Base-by-base conservation (phyloP, 2,113 vertebrate species). In the Glaucomys volans region DNA sequence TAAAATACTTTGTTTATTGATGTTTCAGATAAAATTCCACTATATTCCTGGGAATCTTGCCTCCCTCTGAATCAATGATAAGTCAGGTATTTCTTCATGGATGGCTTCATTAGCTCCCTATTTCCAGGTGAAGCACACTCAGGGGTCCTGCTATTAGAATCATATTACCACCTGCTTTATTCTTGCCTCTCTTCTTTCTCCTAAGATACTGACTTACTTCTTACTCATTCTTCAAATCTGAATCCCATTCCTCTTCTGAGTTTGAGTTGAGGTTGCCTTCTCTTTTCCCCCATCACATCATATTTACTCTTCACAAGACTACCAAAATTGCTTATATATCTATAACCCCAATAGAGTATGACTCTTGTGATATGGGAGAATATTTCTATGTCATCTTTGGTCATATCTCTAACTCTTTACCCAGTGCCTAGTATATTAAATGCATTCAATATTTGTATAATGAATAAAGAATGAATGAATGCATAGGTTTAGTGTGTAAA, bases 1-100 rank as follows among this genome's bases (percentile, higher is more conserved):
- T 59, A 50, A 22, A 54, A 90, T n/a, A 87, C 8, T 47, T 81
- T 11, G 9, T 69, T 28, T 92, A 14, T 67, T 80, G 17, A 62
- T 37, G 17, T 86, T 74, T 89, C 50, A 77, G 74, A 71, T 81
- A 81, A 81, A 92, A 89, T 72, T 57, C 35, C 88, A 35, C 67
- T 82, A 0, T 30, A 17, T 54, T 86, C 76, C 22, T 62, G 32
- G 64, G 44, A 44, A 59, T 77, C 44, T 66, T 81, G 17, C 37
- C 72, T n/a, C 26, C 35, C 13, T 92, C 62, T 62, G 40, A 84
- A 54, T 64, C 50, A 30, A 4, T 80, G 50, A 26, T 44, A 64
- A 72, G 42, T 72, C 77, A 62, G 50, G 72, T 17, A 62, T 76
- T 81, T 96, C 72, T 80, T 67, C 32, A 17, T 28, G 16, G 44